Evolutionary conservation across 2,888 invertebrate species (phyloP), one percentile per base, ranked within the genome.

Genomic region (Cantharis rufa): DNA sequence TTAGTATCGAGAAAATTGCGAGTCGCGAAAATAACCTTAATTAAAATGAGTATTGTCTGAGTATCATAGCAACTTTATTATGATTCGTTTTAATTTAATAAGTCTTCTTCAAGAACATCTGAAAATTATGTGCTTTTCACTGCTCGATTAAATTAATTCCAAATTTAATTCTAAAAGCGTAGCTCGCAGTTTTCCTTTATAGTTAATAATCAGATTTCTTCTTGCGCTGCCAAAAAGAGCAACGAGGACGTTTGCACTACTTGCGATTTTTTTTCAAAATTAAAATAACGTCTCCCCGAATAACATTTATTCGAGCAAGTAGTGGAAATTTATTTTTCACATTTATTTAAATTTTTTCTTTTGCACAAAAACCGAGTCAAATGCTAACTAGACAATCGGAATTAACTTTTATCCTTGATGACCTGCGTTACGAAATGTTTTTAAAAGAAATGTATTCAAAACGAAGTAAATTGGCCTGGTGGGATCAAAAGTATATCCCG

Each of bases 81-180:
- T 77, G 74, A 77, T 78, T 78, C 78, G 74, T 78, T 77, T 75
- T 78, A 78, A 78, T 78, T 78, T 78, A 78, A 78, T 78, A 78
- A 78, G 75, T 75, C 78, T 68, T 75, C 78, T 75, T 69, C 69
- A 75, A 71, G 78, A 78, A 74, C 78, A 75, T 78, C 78, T 75
- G 70, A 72, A 75, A 78, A 78, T 78, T 78, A 78, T 78, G 78
- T 78, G 78, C 78, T 78, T 78, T 78, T 78, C 78, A 78, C 78
- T 78, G 78, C 78, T 78, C 78, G 78, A 78, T 78, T 78, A 78
- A 78, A 78, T 78, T 78, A 78, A 78, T 78, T 78, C 78, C 78
- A 75, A 78, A 78, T 78, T 78, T 75, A 78, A 78, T 78, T 78
- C 73, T 78, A 69, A 72, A 72, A 72, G 78, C 75, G 78, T 75